These are phyloP conservation scores for Callipepla squamata DNA, from an alignment of 2,113 vertebrate genomes.

Conservation along the genomic window DNA sequence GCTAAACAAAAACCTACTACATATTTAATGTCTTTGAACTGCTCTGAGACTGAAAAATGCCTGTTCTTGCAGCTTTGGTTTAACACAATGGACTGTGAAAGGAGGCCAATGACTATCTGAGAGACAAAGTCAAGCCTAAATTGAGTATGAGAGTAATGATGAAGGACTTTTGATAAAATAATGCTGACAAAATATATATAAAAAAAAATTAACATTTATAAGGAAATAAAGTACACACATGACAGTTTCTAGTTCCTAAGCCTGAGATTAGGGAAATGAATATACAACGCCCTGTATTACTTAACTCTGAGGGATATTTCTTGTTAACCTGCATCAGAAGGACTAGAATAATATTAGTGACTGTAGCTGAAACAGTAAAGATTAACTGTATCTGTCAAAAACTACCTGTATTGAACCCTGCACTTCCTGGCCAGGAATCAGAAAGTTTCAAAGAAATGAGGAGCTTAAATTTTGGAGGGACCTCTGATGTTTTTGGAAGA, in stretches of 20 bases:
- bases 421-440: not conserved
- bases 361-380: not conserved
- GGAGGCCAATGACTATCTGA: not conserved
- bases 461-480: not conserved
- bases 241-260: not conserved
- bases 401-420: not conserved
- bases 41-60: constrained; percentile 19
- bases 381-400: not conserved
- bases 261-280: not conserved
- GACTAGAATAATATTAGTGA: not conserved
- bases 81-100: constrained; percentile 32
- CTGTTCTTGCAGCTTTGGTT: constrained; percentile 9
- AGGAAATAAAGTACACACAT: not conserved
- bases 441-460: not conserved
- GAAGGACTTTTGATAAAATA: not conserved
- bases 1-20: constrained; percentile 7
- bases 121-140: not conserved
- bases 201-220: not conserved
- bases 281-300: not conserved
- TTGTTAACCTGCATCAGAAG: not conserved
- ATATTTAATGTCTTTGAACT: constrained; percentile 40
- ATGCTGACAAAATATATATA: not conserved
- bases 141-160: not conserved
- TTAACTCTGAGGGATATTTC: not conserved
- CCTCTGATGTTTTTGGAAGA: not conserved